A percentile compares a stretch with the other conserved stretches of the same genome.
These are phyloP conservation scores for Euzetes globulus DNA, from an alignment of 2,888 invertebrate genomes.

Conservation along the genomic window DNA sequence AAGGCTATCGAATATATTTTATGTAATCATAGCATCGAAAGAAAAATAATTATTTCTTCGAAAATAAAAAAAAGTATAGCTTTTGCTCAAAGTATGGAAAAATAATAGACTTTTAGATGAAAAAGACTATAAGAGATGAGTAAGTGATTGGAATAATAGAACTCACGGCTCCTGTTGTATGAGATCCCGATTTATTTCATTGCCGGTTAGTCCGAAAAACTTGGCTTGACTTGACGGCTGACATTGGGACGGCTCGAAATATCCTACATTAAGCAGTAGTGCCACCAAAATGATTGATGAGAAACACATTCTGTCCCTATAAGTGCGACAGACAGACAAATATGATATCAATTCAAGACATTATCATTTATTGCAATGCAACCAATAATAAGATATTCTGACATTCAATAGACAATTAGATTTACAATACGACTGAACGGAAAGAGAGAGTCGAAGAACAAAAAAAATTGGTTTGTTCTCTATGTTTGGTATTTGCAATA, in stretches of 20 bases:
- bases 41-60: background rate
- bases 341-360: background rate
- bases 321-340: background rate
- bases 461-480: background rate
- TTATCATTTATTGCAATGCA: background rate
- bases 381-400: background rate
- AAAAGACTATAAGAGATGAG: background rate
- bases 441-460: background rate
- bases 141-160: background rate
- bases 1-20: background rate
- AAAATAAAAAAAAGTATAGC: background rate
- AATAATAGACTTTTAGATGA: background rate
- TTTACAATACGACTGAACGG: background rate
- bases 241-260: background rate
- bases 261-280: background rate
- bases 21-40: background rate
- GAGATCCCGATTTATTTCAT: conserved; percentile 36
- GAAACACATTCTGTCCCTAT: conserved; percentile 16
- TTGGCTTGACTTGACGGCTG: conserved; percentile 14
- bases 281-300: conserved; percentile 6
- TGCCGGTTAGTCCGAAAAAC: background rate
- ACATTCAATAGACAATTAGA: conserved; percentile 13
- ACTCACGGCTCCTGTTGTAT: conserved; percentile 41
- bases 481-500: conserved; percentile 3
- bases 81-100: background rate